Conservation (phyloP, 2,888 invertebrate species). For the Latrodectus elegans region DNA sequence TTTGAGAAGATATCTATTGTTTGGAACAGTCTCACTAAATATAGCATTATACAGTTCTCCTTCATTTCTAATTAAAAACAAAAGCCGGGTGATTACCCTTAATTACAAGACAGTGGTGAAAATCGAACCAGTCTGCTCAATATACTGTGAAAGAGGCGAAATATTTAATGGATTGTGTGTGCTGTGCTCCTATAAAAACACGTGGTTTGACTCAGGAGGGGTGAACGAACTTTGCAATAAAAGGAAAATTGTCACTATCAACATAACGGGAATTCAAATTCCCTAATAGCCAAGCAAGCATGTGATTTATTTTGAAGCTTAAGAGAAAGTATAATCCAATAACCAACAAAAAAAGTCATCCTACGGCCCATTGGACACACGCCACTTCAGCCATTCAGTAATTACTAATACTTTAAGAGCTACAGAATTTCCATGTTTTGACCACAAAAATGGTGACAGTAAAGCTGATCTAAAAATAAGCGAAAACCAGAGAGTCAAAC, state of each 20-base stretch:
- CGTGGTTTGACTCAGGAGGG: neutral
- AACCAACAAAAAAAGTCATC: conserved; percentile 25
- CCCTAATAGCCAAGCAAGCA: conserved; percentile 31
- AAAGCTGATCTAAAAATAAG: conserved; percentile 51
- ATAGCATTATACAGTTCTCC: too few relatives aligned
- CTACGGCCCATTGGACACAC: conserved; percentile 32
- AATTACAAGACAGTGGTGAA: too few relatives aligned
- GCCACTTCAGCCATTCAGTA: conserved; percentile 19
- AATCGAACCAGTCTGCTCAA: neutral
- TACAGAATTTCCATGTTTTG: conserved; percentile 33
- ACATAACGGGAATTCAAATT: conserved; percentile 12
- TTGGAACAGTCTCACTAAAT: too few relatives aligned
- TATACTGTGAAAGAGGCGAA: neutral
- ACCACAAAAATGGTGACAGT: conserved; percentile 30
- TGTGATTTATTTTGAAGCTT: conserved; percentile 18
- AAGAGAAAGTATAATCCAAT: conserved; percentile 8
- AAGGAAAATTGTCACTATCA: conserved; percentile 39
- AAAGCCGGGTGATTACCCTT: too few relatives aligned
- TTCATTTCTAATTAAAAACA: too few relatives aligned
- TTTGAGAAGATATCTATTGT: too few relatives aligned
- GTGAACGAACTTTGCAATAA: conserved; percentile 45
- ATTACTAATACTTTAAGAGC: conserved; percentile 4
- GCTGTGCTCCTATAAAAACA: neutral
- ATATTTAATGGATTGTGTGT: too few relatives aligned
- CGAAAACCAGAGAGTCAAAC: conserved; percentile 12